Evolutionary conservation across 2,797 vertebrate genomes (phyloP), one percentile per base, ranked within the genome.

Genomic region (Xiphophorus birchmanni): DNA sequence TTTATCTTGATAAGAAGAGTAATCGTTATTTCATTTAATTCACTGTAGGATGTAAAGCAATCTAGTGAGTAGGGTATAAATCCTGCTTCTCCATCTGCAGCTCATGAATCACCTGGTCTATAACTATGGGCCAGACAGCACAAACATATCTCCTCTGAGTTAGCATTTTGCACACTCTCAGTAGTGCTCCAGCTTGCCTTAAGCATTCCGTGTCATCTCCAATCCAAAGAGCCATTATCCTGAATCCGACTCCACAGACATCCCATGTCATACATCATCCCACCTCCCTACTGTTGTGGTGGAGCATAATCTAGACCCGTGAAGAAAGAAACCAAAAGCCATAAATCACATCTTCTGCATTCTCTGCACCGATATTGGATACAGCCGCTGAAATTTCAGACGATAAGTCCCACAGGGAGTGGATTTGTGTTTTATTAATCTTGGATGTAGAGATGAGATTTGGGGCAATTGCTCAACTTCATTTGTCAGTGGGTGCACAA

Each of bases 101-200:
- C 76, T 73, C 80, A 77, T 89, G 65, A 83, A 90, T 91, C 84
- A 86, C 37, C 23, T 35, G 26, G 86, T 87, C 84, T 76, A 76
- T 82, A 80, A 76, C 86, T 78, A 32, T 44, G 9, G 18, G 44
- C 76, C 73, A 40, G 71, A 77, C 60, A 40, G 75, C 80, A 69
- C 50, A 73, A 75, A 56, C 18, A n/a, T 4, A 37, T 86, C 86
- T 87, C 75, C 76, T 81, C 88, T 54, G 87, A 86, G 80, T 82
- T 63, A 17, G 89, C 93, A 87, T 81, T 90, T 87, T 80, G 67
- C 35, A 0, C 44, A 69, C 71, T 60, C 1, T 86, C 60, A 29
- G 37, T 76, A 77, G 69, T 71, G 21, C 78, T 84, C 76, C 76
- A 21, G 42, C 63, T 75, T 2, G 80, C 85, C 83, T 81, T 6